Percentiles rank a stretch among this genome's conserved stretches.
Conservation (phyloP, 2,888 invertebrate genomes). For the Andrena fulva region DNA sequence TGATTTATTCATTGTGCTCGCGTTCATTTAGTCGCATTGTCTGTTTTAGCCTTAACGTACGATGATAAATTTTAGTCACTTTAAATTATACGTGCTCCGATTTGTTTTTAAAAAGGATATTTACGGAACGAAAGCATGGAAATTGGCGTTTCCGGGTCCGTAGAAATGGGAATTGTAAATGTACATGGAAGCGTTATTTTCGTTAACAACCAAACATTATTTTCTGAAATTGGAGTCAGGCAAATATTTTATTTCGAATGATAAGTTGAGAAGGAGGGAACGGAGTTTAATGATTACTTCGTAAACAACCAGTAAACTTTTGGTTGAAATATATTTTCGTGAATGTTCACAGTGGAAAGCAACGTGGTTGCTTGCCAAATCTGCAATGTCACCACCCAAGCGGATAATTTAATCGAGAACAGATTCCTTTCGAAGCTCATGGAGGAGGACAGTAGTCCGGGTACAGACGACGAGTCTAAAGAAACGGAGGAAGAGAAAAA, state of each 20-base stretch:
- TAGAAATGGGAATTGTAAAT: neutral
- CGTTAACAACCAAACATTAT: too few species aligned
- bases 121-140: neutral
- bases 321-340: neutral
- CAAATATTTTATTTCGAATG: too few species aligned
- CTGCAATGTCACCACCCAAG: constrained; percentile 91
- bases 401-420: constrained; percentile 92
- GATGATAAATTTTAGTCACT: too few species aligned
- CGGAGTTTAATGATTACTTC: neutral
- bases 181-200: too few species aligned
- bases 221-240: too few species aligned
- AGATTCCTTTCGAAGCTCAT: constrained; percentile 91
- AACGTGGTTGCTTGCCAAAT: constrained; percentile 88
- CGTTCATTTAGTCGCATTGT: neutral
- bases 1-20: neutral
- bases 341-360: constrained; percentile 74
- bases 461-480: constrained; percentile 80
- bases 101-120: neutral
- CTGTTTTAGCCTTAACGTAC: too few species aligned
- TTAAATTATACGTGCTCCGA: neutral
- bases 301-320: neutral
- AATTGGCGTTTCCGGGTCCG: neutral
- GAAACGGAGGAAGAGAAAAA: constrained; percentile 85
- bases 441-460: constrained; percentile 85
- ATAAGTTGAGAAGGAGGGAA: too few species aligned